These are phyloP conservation scores for Incurvaria masculella DNA, from an alignment of 2,888 invertebrate genomes.

Conservation along the genomic window DNA sequence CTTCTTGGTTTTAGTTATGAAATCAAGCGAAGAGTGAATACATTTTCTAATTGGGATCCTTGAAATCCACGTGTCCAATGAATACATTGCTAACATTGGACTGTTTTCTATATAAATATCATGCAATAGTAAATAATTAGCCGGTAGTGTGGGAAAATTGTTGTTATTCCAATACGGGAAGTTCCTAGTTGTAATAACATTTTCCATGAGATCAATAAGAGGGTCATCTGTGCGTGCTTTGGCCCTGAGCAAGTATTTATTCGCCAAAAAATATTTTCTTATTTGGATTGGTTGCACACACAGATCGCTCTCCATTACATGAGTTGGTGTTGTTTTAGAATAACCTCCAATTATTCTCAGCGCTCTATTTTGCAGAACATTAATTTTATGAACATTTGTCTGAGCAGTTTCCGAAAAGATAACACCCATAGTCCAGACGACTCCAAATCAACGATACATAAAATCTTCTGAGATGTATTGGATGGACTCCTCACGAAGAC, in stretches of 20 bases:
- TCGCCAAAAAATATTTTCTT: too few relatives aligned
- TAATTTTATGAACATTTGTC: too few relatives aligned
- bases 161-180: background rate
- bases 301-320: constrained; percentile 1
- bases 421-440: constrained; percentile 1
- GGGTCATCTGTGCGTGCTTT: background rate
- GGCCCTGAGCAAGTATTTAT: background rate
- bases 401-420: background rate
- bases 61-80: too few relatives aligned
- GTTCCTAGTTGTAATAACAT: background rate
- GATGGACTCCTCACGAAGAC: background rate
- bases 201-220: background rate
- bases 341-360: background rate
- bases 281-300: background rate
- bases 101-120: background rate
- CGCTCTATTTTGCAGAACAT: too few relatives aligned
- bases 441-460: background rate
- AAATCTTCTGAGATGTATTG: constrained; percentile 1
- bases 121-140: background rate
- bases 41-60: too few relatives aligned
- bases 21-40: too few relatives aligned
- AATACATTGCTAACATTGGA: too few relatives aligned
- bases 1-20: too few relatives aligned
- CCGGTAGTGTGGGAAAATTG: background rate
- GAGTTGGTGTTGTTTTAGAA: background rate